Conservation (phyloP, 2,113 vertebrate genomes). For the Anseranas semipalmata region DNA sequence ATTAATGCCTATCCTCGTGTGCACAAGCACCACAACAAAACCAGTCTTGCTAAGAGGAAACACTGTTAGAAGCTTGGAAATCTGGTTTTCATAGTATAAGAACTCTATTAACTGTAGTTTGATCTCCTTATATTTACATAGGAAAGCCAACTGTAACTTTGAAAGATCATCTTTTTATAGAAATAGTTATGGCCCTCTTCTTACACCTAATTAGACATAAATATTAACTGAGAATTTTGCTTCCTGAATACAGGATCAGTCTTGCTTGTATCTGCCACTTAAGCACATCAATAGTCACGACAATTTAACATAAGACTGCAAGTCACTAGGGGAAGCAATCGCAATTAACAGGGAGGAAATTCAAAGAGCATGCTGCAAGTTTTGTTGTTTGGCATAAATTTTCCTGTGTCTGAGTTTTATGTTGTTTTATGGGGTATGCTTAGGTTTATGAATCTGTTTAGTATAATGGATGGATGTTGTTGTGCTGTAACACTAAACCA, state of each 20-base stretch:
- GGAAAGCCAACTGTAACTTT: background rate
- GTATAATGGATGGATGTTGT: background rate
- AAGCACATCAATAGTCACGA: background rate
- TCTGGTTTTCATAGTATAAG: background rate
- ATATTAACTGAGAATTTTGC: constrained; percentile 8
- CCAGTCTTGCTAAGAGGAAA: background rate
- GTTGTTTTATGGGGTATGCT: background rate
- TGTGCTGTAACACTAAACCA: background rate
- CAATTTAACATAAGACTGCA: background rate
- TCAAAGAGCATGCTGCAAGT: background rate
- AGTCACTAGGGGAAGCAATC: background rate
- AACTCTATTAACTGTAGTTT: background rate
- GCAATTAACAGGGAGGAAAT: constrained; percentile 27
- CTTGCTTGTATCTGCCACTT: background rate
- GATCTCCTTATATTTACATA: background rate
- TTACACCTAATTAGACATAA: constrained; percentile 33
- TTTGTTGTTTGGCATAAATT: constrained; percentile 1
- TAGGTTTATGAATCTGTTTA: constrained; percentile 26
- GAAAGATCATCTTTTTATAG: constrained; percentile 5
- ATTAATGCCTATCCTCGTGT: background rate
- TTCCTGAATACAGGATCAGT: constrained; percentile 24
- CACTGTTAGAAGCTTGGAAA: accelerated
- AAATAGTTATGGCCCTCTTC: background rate
- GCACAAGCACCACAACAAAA: background rate
- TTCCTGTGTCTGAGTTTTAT: background rate